Percentiles rank a stretch among this genome's conserved stretches.
These are phyloP conservation scores for Sebastes schlegelii DNA, from an alignment of 2,113 vertebrate species.

Conservation along the genomic window DNA sequence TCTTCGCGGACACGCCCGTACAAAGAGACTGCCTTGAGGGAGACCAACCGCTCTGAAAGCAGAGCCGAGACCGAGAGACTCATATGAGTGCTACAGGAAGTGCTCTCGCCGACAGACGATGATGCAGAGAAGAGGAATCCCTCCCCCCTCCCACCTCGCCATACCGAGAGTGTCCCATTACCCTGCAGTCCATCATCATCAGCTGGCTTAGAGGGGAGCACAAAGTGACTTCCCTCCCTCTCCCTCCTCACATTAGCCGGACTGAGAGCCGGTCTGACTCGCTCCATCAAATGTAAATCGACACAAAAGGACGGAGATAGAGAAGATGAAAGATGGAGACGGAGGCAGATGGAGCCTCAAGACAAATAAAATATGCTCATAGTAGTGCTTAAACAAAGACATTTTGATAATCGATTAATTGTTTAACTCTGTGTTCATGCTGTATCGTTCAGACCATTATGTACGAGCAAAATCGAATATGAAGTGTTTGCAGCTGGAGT, in stretches of 20 bases:
- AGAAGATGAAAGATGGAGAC: constrained; percentile 7
- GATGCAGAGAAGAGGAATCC: constrained; percentile 60
- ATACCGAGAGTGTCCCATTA: constrained; percentile 52
- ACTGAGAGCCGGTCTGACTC: constrained; percentile 18
- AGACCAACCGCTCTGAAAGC: constrained; percentile 6
- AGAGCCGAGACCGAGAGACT: background rate
- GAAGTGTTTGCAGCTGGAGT: too few relatives aligned
- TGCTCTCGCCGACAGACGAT: constrained; percentile 24
- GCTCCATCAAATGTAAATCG: constrained; percentile 27
- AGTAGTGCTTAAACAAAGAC: background rate
- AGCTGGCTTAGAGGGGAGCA: constrained; percentile 13
- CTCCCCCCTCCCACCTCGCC: background rate
- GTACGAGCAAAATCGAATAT: too few relatives aligned
- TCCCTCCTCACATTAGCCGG: constrained; percentile 9
- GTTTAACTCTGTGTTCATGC: too few relatives aligned
- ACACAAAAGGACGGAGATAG: background rate
- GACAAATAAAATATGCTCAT: background rate
- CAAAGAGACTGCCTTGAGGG: constrained; percentile 2
- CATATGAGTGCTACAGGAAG: constrained; percentile 30
- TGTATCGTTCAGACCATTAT: too few relatives aligned
- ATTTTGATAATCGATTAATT: background rate
- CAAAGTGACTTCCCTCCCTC: constrained; percentile 13
- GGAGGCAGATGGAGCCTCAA: background rate
- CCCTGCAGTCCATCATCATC: constrained; percentile 62
- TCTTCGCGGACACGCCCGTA: constrained; percentile 23